Base-by-base conservation (phyloP, 1,140 invertebrate genomes). In the Aphaenogaster floridana region DNA sequence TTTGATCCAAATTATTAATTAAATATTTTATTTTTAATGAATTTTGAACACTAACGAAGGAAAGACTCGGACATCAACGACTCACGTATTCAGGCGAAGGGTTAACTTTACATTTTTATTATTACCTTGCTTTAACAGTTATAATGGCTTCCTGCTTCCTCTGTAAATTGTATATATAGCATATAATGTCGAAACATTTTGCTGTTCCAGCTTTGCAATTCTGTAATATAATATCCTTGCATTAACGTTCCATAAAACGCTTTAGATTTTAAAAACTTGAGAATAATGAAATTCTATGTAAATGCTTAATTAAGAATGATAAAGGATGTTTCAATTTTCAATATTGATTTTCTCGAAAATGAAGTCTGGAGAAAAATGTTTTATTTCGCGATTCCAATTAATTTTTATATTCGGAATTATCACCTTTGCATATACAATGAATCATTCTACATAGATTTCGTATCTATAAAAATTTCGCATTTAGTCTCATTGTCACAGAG, bases 151-250 rank as follows among this genome's bases (percentile, higher is more conserved):
- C 97, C 85, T 98, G 96, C 91, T 97, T 97, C 36, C 97, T 96
- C 36, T 96, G 96, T 78, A 99, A 96, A 89, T 98, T 97, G 88
- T 97, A 96, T 76, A 99, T 97, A 0, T 96, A 96, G 93, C 98
- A 99, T 66, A 95, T 96, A 76, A 99, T 98, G 86, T 97, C 96
- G n/a, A 98, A 97, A 93, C 98, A 99, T 88, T 98, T 97, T 0
- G 98, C 98, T 6, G 98, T 97, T 11, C 97, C 97, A 61, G 96
- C 95, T 88, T 97, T 96, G 93, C 98, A 99, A 93, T 98, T 98
- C 97, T 98, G 93, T 80, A 96, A 95, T 91, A 63, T 92, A 71
- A 88, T 86, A 71, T 57, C 3, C 2, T 66, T 54, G 4, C 3
- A 69, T 57, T n/a, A 76, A 68, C 5, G 0, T 59, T 86, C 15